Base-by-base conservation (phyloP, 1,140 invertebrate species). In the Drosophila elegans region DNA sequence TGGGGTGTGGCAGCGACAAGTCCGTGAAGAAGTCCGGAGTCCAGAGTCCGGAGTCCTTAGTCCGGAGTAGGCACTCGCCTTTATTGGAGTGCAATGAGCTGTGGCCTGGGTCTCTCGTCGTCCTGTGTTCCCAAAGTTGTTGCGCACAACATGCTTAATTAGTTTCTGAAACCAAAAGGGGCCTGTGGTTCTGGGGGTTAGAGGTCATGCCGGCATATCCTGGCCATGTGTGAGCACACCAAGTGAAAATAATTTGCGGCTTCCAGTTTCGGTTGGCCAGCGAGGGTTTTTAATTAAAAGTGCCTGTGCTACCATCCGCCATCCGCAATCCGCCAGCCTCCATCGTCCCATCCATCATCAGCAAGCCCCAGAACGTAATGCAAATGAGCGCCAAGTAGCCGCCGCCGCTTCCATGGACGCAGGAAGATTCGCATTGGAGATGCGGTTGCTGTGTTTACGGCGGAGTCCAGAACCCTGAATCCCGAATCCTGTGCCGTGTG, bases 101-200 rank as follows among this genome's bases (percentile, higher is more conserved):
- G 60, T 67, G 68, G 78, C 61, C 41, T 44, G 45, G 29, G 1
- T 4, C n/a, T 27, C 16, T 21, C 16, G 16, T 21, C 9, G 45
- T 21, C 38, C 32, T 52, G 29, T 52, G 16, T 21, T 21, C 39
- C 48, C 57, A 52, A 68, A 82, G 72, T 80, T 63, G 72, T 76
- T 84, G 77, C 74, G 53, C 56, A 67, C 59, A 86, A 64, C 67
- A 74, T 75, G 54, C 74, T 81, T 86, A 84, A 84, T 84, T 86
- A 78, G 82, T 74, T 81, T 81, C 62, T 66, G 44, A 45, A 76
- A 52, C 57, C 59, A 11, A 55, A 51, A 62, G 61, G 53, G 29
- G 49, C 39, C 51, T 44, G 52, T 25, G 42, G 34, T 42, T 13
- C 32, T 7, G 42, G 45, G 56, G 52, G 54, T 46, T 25, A 39